Base-by-base conservation (phyloP, 2,113 vertebrate genomes). In the Brachyhypopomus occidentalis region DNA sequence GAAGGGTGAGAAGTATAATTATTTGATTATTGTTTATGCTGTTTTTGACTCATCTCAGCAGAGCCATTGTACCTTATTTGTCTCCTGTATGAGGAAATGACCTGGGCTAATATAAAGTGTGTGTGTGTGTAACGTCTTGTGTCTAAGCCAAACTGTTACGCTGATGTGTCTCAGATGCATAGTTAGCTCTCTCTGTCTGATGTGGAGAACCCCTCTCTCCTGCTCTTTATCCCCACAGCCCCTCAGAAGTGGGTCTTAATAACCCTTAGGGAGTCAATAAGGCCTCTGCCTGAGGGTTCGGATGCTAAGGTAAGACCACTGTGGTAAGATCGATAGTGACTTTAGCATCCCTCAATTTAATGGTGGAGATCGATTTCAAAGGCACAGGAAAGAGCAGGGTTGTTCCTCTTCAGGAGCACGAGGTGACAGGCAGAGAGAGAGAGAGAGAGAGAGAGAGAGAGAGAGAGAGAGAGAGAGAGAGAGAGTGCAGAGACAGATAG, bases 331-430 rank as follows among this genome's bases (percentile, higher is more conserved):
- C 91, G 84, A 93, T 93, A 88, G 66, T 79, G 84, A 89, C 88
- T 90, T 92, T 82, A 86, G 88, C 87, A 89, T 75, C 84, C 86
- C 84, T 88, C 91, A 91, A 91, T 92, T 87, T 93, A 90, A 89
- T 86, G 86, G 85, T 85, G 74, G 76, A 83, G 86, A 89, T 92
- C 84, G 78, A 92, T 92, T 71, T 66, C 22, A 77, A 84, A 86
- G 82, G 78, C 83, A 87, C 88, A 79, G 84, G 83, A 77, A 78
- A 81, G 81, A 84, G 71, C 34, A 78, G 72, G 81, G 79, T 79
- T 83, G 79, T 80, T 64, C 66, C 78, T 58, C 52, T n/a, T 78
- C 41, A 25, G 60, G 55, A 73, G 59, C 76, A 22, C 41, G 30
- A 73, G 45, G 30, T 56, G 76, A 73, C n/a, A 52, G 8, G n/a